Base-by-base conservation (phyloP, 2,797 vertebrate genomes). In the Tokudaia tokunoshimensis region DNA sequence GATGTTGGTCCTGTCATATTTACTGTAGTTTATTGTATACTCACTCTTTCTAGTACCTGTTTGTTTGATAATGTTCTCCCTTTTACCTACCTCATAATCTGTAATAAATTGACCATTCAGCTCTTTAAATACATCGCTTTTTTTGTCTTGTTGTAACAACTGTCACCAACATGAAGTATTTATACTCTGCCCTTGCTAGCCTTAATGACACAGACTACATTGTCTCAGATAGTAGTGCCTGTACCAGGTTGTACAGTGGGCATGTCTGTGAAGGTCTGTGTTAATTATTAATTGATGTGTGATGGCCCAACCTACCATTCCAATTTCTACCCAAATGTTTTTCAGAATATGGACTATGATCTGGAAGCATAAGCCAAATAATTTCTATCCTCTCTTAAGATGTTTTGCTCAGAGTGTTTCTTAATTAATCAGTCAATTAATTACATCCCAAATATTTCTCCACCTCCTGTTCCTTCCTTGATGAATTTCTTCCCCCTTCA, bases 301-400 rank as follows among this genome's bases (percentile, higher is more conserved):
- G 61, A 44, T 0, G 4, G 14, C 14, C 57, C 14, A 63, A 14
- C 1, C 1, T 2, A 61, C 14, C 24, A 29, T 85, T 85, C 61
- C 2, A 13, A 13, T 1, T 67, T 47, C 31, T n/a, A 29, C 17
- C 31, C 6, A 0, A 0, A 50, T 11, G 34, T n/a, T 8, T 31
- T 31, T 67, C 6, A 24, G 6, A 50, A n/a, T 9, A 24, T n/a
- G 29, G 29, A 50, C 29, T 52, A 31, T 50, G 12, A 15, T 34
- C 19, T 86, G 20, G 31, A 70, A 15, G 3, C 70, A 3, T 70
- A 70, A 86, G 31, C 6, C 3, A 2, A 26, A 86, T 52, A 50
- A 86, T 50, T 3, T 8, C 29, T 34, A 11, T 24, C 10, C 19
- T 84, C 59, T 41, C 15, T 63, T 61, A 47, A 84, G 26, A 31